Percentiles rank a stretch among this genome's conserved stretches.
These are phyloP conservation scores for Phrynosoma platyrhinos DNA, from an alignment of 2,113 vertebrate genomes.

Conservation along the genomic window DNA sequence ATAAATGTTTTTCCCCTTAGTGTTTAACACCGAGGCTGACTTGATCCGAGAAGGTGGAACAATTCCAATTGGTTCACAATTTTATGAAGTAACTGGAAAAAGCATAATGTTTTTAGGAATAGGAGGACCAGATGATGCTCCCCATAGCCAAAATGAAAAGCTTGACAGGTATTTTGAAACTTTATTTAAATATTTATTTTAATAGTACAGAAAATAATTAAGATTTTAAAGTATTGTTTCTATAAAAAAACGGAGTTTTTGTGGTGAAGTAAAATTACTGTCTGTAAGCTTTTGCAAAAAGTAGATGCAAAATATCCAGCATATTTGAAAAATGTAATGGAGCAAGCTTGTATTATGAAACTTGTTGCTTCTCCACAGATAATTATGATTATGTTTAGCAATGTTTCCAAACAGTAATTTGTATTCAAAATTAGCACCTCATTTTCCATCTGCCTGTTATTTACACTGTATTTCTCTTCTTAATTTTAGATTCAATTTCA, in stretches of 20 bases:
- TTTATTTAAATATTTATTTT: neutral
- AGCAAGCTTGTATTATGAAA: neutral
- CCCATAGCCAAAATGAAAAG: slow-evolving; percentile 64
- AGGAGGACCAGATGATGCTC: slow-evolving; percentile 51
- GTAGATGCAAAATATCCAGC: neutral
- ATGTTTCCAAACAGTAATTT: neutral
- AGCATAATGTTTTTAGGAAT: slow-evolving; percentile 61
- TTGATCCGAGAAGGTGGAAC: slow-evolving; percentile 70
- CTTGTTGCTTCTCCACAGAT: neutral
- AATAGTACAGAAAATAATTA: neutral
- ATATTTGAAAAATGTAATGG: neutral
- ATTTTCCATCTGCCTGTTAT: neutral
- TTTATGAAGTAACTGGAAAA: slow-evolving; percentile 68
- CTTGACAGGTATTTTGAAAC: slow-evolving; percentile 60
- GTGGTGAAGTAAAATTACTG: no score
- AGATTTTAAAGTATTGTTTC: neutral
- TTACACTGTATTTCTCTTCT: neutral
- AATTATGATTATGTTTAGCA: neutral
- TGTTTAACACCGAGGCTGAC: slow-evolving; percentile 72
- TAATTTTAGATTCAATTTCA: slow-evolving; percentile 23
- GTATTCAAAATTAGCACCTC: neutral
- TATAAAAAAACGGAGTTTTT: neutral
- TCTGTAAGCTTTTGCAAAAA: neutral
- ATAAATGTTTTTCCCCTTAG: neutral
- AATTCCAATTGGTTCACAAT: slow-evolving; percentile 65